Base-by-base conservation (phyloP, 1,140 invertebrate species). In the Spodoptera litura region DNA sequence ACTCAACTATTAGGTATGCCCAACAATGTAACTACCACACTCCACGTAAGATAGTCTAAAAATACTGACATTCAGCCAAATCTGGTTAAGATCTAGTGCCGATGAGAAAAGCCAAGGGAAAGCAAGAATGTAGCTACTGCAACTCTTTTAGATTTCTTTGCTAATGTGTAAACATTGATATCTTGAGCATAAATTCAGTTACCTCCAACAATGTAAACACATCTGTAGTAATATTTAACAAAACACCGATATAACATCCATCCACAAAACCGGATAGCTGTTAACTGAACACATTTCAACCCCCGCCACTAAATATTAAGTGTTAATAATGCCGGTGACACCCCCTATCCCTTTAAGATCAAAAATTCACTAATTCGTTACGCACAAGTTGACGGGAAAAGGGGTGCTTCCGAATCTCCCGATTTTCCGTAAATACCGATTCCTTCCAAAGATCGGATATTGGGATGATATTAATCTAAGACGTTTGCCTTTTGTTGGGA, bases 261-360 rank as follows among this genome's bases (percentile, higher is more conserved):
- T 68, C 12, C 10, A 53, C 64, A 51, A 49, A 68, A 52, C 64
- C 38, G 64, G 64, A 71, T 68, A 44, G 71, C 56, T 52, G 81
- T 83, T 86, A 81, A 83, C 83, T 83, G 86, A 89, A 89, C 82
- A 84, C 78, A 83, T 81, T 68, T 31, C 87, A 83, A 78, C 76
- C 81, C 86, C 83, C 78, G 83, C 75, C 83, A 87, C 87, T 92
- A 90, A 91, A 92, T 91, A 92, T 92, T 89, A 90, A 92, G 89
- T 91, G 89, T 89, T 92, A 91, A 92, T 92, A 91, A 90, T 90
- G 89, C 87, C 87, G 84, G 81, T 84, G 84, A 85, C 85, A 85
- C 88, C 86, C 85, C 82, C 52, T 78, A 51, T 44, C 78, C 55
- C 56, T 70, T 56, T 49, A 58, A 86, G 89, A 90, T 92, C 89